Evolutionary conservation across 1,140 invertebrate genomes (phyloP).

Genomic region (Drosophila azteca): DNA sequence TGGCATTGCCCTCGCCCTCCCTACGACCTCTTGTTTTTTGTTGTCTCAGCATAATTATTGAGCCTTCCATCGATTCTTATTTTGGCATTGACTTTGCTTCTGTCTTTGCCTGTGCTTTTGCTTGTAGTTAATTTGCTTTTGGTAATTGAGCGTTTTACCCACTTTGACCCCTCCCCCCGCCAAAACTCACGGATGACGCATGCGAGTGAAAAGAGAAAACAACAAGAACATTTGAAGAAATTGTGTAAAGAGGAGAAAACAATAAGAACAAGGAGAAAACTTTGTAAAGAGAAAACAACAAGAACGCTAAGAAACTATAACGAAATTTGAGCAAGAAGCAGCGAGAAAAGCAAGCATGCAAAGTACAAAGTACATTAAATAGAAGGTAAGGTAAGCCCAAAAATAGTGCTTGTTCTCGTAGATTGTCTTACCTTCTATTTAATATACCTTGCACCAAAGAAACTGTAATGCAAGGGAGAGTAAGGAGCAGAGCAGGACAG

Average conservation of each 20-base stretch:
- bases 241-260: constrained; percentile 28
- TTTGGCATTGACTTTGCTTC: constrained; percentile 18
- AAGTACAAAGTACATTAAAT: not conserved
- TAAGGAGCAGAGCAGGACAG: constrained; percentile 2
- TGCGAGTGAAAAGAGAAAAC: constrained; percentile 43
- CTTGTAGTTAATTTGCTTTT: constrained; percentile 48
- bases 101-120: constrained; percentile 27
- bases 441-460: not conserved
- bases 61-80: constrained; percentile 68
- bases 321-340: constrained; percentile 37
- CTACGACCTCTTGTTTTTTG: constrained; percentile 19
- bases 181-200: constrained; percentile 57
- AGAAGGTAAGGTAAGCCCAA: not conserved
- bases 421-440: no score
- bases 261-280: constrained; percentile 12
- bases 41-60: constrained; percentile 73
- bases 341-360: no score
- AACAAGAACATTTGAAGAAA: constrained; percentile 5
- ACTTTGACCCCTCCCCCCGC: not conserved
- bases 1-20: not conserved
- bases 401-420: no score
- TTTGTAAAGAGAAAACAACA: constrained; percentile 10
- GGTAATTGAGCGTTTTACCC: constrained; percentile 18
- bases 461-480: not conserved
- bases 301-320: constrained; percentile 26